Evolutionary conservation across 2,888 invertebrate genomes (phyloP), one percentile per base, ranked within the genome.

Genomic region (Temnothorax unifasciatus): DNA sequence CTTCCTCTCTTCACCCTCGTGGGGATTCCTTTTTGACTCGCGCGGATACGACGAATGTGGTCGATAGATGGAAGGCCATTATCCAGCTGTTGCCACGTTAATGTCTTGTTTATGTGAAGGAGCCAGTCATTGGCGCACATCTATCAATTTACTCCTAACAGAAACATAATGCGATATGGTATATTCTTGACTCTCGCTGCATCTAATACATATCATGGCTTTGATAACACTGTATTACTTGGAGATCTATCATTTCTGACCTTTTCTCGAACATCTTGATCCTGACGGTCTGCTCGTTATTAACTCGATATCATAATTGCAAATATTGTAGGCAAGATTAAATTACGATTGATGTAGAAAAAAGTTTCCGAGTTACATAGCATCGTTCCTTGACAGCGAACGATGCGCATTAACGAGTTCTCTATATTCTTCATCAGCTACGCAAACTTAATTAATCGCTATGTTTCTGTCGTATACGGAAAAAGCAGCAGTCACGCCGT

Each of bases 81-180:
- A 91, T 87, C 90, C 83, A 87, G 91, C 90, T 90, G 89, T 89
- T 91, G 86, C 71, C 88, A 86, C 89, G 89, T 89, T 92, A 91
- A 92, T 91, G 90, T 90, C 91, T 92, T 91, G 90, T 91, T 92
- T 92, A 92, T 89, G 89, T 38, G 52, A 71, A 86, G 86, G 84
- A 81, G 47, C 82, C 84, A 83, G 85, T 52, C 84, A 87, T 86
- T 73, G 84, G 66, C 79, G 87, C 82, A 83, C 86, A 90, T 90
- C 88, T 90, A 90, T 90, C 90, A 90, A 90, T 90, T 90, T 89
- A 64, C 81, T 69, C 47, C 64, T 59, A 83, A 79, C 75, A 61
- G 83, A 63, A 69, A 84, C 81, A 84, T 85, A 84, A 87, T 85
- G 82, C 83, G 85, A 83, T 83, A 50, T 6, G 74, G 85, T 76